Percentiles rank a stretch among this genome's conserved stretches.
Conservation (phyloP, 2,797 vertebrate genomes). For the Chromobotia macracanthus region DNA sequence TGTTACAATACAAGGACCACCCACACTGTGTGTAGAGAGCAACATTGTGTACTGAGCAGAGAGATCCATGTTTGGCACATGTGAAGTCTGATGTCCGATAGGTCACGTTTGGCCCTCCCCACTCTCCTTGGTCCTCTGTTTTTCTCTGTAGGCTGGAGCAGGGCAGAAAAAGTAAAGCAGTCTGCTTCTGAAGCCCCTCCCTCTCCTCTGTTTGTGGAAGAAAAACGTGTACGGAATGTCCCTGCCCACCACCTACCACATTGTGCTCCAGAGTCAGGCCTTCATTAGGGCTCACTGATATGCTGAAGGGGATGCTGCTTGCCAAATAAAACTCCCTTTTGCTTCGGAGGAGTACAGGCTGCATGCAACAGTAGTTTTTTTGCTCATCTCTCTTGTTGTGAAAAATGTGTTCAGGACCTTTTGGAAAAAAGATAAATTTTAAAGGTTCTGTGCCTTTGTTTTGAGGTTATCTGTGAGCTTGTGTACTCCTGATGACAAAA, state of each 20-base stretch:
- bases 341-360: background rate
- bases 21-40: constrained; percentile 24
- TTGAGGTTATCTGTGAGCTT: background rate
- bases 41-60: constrained; percentile 15
- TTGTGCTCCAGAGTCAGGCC: constrained; percentile 30
- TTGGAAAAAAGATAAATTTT: background rate
- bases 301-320: constrained; percentile 21
- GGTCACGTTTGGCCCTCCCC: constrained; percentile 36
- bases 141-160: constrained; percentile 38
- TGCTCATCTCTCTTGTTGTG: background rate
- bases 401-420: background rate
- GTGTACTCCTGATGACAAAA: background rate
- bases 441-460: background rate
- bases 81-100: constrained; percentile 52
- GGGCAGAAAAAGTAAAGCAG: constrained; percentile 23
- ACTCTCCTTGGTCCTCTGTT: constrained; percentile 13
- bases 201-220: constrained; percentile 47
- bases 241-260: constrained; percentile 34
- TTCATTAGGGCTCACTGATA: constrained; percentile 35
- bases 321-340: constrained; percentile 36
- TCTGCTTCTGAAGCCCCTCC: constrained; percentile 14
- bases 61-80: constrained; percentile 49
- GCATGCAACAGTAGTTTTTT: background rate
- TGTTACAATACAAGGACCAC: constrained; percentile 21
- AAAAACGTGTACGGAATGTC: constrained; percentile 19